Evolutionary conservation across 2,113 vertebrate species (phyloP).

Genomic region (Ovibos moschatus): DNA sequence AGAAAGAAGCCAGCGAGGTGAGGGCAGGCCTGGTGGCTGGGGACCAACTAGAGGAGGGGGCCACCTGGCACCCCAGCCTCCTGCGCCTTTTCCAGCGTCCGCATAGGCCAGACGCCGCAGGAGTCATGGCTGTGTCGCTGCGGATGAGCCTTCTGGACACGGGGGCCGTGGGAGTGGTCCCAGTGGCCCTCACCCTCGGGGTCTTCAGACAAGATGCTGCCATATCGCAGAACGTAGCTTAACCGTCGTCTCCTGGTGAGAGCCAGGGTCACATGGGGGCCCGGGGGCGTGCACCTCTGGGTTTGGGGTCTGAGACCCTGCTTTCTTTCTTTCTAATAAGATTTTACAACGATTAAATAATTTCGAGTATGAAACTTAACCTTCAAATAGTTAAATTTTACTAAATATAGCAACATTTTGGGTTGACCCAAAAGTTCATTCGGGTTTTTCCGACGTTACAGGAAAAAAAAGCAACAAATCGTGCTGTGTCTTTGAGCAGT

Average conservation of each 20-base stretch:
- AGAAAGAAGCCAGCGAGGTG: not conserved
- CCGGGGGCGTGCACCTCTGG: not conserved
- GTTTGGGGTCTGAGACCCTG: not conserved
- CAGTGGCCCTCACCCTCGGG: not conserved
- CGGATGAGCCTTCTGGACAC: not conserved
- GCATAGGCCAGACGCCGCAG: not conserved
- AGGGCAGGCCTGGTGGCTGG: not conserved
- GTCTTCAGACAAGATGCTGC: not conserved
- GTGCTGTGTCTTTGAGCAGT: not conserved
- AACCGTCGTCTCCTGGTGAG: rapidly evolving
- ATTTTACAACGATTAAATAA: not conserved
- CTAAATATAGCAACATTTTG: not conserved
- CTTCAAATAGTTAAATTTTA: not conserved
- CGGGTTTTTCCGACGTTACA: rapidly evolving
- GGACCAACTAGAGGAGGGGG: not conserved
- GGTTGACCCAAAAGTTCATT: not conserved
- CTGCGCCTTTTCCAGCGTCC: rapidly evolving
- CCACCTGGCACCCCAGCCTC: not conserved
- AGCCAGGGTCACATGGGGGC: rapidly evolving
- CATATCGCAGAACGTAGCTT: not conserved
- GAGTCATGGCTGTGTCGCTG: not conserved
- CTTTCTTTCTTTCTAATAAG: not conserved
- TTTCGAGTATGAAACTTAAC: not conserved
- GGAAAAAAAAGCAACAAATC: not conserved
- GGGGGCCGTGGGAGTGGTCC: not conserved